Evolutionary conservation across 2,113 vertebrate species (phyloP).

Genomic region (Hymenochirus boettgeri): DNA sequence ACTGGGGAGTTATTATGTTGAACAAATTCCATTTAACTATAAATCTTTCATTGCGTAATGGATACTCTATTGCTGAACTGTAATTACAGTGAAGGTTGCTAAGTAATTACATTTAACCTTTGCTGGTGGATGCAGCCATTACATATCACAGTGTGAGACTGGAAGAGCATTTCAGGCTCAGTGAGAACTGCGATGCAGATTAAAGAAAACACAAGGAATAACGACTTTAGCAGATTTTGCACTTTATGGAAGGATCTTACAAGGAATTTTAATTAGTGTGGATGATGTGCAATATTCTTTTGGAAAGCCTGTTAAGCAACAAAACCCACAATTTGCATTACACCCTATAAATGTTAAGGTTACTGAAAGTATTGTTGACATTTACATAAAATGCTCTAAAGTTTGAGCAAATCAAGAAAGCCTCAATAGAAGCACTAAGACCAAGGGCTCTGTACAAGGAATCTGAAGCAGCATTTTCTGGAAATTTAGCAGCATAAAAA

Average conservation of each 20-base stretch:
- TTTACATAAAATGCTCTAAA: neutral
- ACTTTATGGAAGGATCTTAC: neutral
- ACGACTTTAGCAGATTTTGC: constrained; percentile 3
- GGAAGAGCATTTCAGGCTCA: neutral
- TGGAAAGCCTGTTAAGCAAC: neutral
- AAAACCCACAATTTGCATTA: neutral
- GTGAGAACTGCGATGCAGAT: neutral
- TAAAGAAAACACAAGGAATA: neutral
- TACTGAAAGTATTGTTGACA: neutral
- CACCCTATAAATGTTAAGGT: neutral
- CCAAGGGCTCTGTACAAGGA: too few relatives aligned
- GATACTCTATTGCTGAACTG: constrained; percentile 10
- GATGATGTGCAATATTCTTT: neutral
- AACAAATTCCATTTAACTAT: constrained; percentile 26
- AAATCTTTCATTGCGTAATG: constrained; percentile 37
- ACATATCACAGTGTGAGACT: neutral
- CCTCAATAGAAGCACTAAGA: too few relatives aligned
- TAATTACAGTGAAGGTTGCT: constrained; percentile 19
- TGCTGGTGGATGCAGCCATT: neutral
- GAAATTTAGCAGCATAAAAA: too few relatives aligned
- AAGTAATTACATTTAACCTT: constrained; percentile 13
- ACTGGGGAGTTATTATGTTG: constrained; percentile 31
- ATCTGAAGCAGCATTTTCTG: too few relatives aligned
- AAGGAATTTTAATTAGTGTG: constrained; percentile 9
- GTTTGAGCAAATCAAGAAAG: too few relatives aligned